Percentiles rank a stretch among this genome's conserved stretches.
Evolutionary conservation across 2,797 vertebrate genomes (phyloP).

Genomic region (Liasis olivaceus): DNA sequence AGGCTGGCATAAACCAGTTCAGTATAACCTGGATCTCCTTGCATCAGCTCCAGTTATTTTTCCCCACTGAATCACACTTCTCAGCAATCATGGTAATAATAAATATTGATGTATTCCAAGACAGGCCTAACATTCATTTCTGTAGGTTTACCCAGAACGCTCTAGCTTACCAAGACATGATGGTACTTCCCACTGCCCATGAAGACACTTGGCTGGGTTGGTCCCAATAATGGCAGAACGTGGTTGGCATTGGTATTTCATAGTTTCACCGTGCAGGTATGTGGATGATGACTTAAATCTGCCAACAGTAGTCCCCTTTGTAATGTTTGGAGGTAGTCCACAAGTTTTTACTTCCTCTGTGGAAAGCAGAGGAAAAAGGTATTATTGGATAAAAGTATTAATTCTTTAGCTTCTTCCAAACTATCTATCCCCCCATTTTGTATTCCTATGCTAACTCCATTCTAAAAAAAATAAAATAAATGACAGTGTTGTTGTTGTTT

Average conservation of each 20-base stretch:
- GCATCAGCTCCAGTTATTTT: not conserved
- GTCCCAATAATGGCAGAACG: fast-evolving
- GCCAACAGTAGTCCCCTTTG: fast-evolving
- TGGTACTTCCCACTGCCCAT: not conserved
- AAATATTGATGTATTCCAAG: not conserved
- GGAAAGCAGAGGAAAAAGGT: not conserved
- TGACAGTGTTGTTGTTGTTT: not conserved
- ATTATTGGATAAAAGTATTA: not conserved
- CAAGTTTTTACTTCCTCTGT: not conserved
- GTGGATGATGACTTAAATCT: not conserved
- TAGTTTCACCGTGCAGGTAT: not conserved
- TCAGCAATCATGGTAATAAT: not conserved
- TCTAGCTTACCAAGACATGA: not conserved
- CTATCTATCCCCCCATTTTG: not conserved
- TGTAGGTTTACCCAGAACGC: not conserved
- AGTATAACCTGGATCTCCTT: not conserved
- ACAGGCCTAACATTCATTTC: not conserved
- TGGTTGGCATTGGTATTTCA: not conserved
- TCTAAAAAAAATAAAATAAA: not conserved
- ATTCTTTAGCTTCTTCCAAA: not conserved
- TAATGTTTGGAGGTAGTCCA: fast-evolving
- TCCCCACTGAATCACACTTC: not conserved
- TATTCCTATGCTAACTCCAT: not conserved
- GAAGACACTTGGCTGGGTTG: not conserved
- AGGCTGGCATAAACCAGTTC: not conserved